phyloP scores from a whole-genome alignment of 2,797 vertebrate species.

The Acanthurus leucopareius region DNA sequence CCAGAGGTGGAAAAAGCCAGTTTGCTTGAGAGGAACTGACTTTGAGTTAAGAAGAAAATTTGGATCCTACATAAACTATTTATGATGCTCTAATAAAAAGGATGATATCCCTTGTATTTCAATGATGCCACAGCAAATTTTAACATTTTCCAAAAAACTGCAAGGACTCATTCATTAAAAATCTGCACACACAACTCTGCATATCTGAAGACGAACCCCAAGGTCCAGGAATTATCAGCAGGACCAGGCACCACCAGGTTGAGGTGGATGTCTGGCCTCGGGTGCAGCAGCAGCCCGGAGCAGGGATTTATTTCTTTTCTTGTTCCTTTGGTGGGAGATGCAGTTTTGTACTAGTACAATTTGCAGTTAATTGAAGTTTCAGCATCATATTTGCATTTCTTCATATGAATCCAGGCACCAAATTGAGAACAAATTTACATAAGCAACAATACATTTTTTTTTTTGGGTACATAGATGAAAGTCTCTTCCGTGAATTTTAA shows the following conservation, averaged over 20 bases:
- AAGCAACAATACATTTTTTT: not conserved
- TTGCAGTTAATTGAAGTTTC: not conserved
- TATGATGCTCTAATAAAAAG: constrained; percentile 15
- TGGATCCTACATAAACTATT: not conserved
- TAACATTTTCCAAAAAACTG: not conserved
- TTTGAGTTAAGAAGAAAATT: constrained; percentile 7
- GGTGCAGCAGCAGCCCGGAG: not conserved
- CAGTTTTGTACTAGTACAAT: not conserved
- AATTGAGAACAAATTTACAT: not conserved
- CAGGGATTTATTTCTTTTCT: not conserved
- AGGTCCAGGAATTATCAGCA: constrained; percentile 28
- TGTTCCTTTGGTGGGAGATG: not conserved
- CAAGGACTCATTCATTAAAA: not conserved
- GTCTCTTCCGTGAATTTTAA: no score
- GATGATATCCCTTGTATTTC: not conserved
- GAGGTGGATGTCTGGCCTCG: not conserved
- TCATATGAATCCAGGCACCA: not conserved
- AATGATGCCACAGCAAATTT: not conserved
- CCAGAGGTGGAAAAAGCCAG: constrained; percentile 26
- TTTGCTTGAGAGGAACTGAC: not conserved
- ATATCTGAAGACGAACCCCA: not conserved
- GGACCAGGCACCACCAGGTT: constrained; percentile 20
- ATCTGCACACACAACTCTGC: not conserved
- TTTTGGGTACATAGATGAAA: no score
- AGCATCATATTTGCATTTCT: constrained; percentile 3